Evolutionary conservation across 2,888 invertebrate genomes (phyloP).

Genomic region (Yponomeuta sedellus): DNA sequence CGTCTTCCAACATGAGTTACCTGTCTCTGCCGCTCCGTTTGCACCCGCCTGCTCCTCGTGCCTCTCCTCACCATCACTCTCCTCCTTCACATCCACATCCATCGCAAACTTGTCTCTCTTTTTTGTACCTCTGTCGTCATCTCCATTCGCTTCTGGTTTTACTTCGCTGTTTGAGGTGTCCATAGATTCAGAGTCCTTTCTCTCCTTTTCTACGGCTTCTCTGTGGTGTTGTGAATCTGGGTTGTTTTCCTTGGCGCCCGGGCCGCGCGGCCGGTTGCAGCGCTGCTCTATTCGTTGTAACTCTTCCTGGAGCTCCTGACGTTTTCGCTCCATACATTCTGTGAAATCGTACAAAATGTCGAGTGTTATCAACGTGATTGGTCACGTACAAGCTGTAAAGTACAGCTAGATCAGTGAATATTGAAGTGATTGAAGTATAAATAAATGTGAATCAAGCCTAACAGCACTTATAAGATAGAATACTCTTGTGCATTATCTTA

Average conservation of each 20-base stretch:
- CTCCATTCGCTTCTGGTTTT: constrained; percentile 19
- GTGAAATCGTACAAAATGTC: constrained; percentile 20
- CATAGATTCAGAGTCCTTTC: constrained; percentile 16
- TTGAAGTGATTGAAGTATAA: too few species aligned
- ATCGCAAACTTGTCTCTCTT: constrained; percentile 62
- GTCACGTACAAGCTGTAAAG: too few species aligned
- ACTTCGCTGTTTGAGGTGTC: constrained; percentile 22
- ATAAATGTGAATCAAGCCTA: too few species aligned
- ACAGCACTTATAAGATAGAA: too few species aligned
- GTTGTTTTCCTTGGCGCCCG: constrained; percentile 53
- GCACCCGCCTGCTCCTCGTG: neutral
- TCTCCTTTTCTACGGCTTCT: constrained; percentile 16
- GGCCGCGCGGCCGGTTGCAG: constrained; percentile 47
- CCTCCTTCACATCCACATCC: constrained; percentile 57
- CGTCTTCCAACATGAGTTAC: neutral
- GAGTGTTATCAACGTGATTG: too few species aligned
- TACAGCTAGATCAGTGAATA: too few species aligned
- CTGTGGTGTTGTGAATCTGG: constrained; percentile 25
- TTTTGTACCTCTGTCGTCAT: constrained; percentile 35
- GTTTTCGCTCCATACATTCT: constrained; percentile 80
- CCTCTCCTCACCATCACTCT: constrained; percentile 58
- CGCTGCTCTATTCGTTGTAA: constrained; percentile 79
- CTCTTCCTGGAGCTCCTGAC: constrained; percentile 79
- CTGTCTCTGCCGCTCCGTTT: neutral
- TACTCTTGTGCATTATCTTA: neutral